These are phyloP conservation scores for Gobius niger DNA, from an alignment of 2,113 vertebrate genomes.

Conservation along the genomic window DNA sequence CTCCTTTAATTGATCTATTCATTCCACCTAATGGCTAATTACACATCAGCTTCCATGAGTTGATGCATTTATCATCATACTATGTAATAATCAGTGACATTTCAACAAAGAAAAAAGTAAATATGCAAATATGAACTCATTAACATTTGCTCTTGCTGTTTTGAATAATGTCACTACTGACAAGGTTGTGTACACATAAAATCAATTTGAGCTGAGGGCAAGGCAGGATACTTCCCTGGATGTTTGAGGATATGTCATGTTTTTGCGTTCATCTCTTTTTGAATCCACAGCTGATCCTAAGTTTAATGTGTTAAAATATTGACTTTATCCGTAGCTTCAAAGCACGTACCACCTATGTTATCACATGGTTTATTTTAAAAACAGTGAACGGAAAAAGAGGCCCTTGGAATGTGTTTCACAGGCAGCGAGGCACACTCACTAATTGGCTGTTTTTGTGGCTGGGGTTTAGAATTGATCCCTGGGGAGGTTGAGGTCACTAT, in stretches of 20 bases:
- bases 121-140: constrained; percentile 99
- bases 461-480: constrained; percentile 77
- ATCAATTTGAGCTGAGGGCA: constrained; percentile 93
- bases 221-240: constrained; percentile 81
- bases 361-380: constrained; percentile 51
- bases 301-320: neutral
- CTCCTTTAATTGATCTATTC: constrained; percentile 98
- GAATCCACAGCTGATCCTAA: neutral
- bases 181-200: constrained; percentile 96
- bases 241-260: constrained; percentile 80
- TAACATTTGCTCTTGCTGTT: constrained; percentile 99
- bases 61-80: constrained; percentile 98
- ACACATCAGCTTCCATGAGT: constrained; percentile 97
- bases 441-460: constrained; percentile 78
- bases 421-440: constrained; percentile 67
- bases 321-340: constrained; percentile 78
- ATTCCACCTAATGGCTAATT: constrained; percentile 99
- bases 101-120: constrained; percentile 99
- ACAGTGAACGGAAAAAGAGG: constrained; percentile 57
- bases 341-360: constrained; percentile 73
- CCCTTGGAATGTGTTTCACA: constrained; percentile 56
- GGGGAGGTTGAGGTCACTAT: constrained; percentile 75
- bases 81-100: constrained; percentile 99
- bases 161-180: constrained; percentile 98
- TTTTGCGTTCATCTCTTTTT: constrained; percentile 79